Base-by-base conservation (phyloP, 2,113 vertebrate species). In the Channa maculata region DNA sequence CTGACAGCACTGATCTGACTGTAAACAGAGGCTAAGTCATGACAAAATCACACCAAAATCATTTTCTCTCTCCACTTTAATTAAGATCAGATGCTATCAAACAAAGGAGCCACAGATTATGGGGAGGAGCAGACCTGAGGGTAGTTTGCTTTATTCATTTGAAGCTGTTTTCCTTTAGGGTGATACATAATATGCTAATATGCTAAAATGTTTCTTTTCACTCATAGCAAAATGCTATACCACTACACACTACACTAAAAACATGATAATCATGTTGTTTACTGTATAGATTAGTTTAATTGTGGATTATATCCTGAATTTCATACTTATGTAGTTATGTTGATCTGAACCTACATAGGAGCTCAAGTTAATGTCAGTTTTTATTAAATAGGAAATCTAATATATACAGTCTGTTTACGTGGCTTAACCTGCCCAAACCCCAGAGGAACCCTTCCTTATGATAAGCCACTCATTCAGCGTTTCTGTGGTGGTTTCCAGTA, bases 121-220 rank as follows among this genome's bases (percentile, higher is more conserved):
- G 41, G 46, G 75, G 62, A 75, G 43, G 34, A 70, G 43, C 36
- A 45, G 61, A 55, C 50, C n/a, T 2, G 0, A 8, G 38, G 39
- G 50, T 86, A 65, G 79, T 81, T 79, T 83, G 67, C 62, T 83
- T 83, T 83, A 59, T 84, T 87, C 53, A 58, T 71, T 39, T 74
- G 71, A 77, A 53, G 43, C 44, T 48, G 51, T 41, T 13, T 49
- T 62, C 43, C 10, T 66, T 74, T 75, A 12, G 2, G 37, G 39
- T 77, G 50, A 77, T 63, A 64, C 6, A 8, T 14, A 43, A 9
- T 37, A 41, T 4, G 52, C 63, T n/a, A n/a, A n/a, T n/a, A n/a
- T n/a, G n/a, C 34, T 63, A 6, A 83, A 78, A 79, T 60, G 54
- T 11, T 14, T n/a, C 44, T 61, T 80, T 73, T 57, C 41, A 46